These are phyloP conservation scores for Clistopyga incitator DNA, from an alignment of 2,888 invertebrate genomes.

Conservation along the genomic window DNA sequence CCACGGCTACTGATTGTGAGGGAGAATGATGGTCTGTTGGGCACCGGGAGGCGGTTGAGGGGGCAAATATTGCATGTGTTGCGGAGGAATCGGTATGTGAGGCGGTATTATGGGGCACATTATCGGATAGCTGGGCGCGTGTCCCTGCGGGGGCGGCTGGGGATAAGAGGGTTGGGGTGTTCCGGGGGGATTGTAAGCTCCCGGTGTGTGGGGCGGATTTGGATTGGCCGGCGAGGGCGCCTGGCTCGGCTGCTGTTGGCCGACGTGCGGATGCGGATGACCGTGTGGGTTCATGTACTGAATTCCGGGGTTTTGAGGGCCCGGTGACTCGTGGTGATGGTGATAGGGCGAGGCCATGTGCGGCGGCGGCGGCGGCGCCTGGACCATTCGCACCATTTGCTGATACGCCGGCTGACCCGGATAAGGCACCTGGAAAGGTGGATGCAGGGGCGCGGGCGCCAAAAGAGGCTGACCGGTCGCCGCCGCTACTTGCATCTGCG, in stretches of 20 bases:
- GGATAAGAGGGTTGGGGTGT: slow-evolving; percentile 85
- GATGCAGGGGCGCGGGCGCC: slow-evolving; percentile 92
- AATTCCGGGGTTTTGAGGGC: slow-evolving; percentile 85
- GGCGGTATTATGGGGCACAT: slow-evolving; percentile 87
- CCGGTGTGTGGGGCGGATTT: slow-evolving; percentile 86
- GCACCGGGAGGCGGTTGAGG: slow-evolving; percentile 84
- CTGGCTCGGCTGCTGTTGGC: slow-evolving; percentile 82
- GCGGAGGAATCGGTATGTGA: slow-evolving; percentile 83
- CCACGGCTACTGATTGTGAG: slow-evolving; percentile 85
- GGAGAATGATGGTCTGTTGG: slow-evolving; percentile 84
- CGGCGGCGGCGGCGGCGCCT: slow-evolving; percentile 80
- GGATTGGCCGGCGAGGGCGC: slow-evolving; percentile 82
- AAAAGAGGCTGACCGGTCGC: slow-evolving; percentile 94
- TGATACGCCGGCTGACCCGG: slow-evolving; percentile 85
- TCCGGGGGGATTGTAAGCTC: slow-evolving; percentile 85
- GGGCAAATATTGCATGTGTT: slow-evolving; percentile 86
- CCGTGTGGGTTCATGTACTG: slow-evolving; percentile 86
- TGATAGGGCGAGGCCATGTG: slow-evolving; percentile 82
- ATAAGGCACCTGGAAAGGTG: slow-evolving; percentile 88
- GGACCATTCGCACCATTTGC: slow-evolving; percentile 85
- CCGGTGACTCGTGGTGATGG: slow-evolving; percentile 86
- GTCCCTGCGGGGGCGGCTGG: slow-evolving; percentile 86
- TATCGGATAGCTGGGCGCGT: slow-evolving; percentile 86
- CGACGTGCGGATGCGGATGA: slow-evolving; percentile 82
- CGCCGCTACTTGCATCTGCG: slow-evolving; percentile 93